Conservation (phyloP, 2,797 vertebrate species). For the Mallotus villosus region DNA sequence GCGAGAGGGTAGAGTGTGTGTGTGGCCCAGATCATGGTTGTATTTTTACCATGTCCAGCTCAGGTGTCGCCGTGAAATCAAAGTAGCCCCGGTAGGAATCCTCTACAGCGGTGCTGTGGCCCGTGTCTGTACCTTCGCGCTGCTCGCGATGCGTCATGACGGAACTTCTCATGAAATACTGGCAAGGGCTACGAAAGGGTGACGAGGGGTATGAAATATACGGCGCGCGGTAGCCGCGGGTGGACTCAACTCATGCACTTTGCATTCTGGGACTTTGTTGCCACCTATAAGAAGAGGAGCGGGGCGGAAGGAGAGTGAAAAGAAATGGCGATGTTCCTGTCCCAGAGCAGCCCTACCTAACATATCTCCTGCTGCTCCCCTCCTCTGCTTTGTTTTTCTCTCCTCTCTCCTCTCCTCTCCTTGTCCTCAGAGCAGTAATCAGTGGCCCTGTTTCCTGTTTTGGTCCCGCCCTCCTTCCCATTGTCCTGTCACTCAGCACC, state of each 20-base stretch:
- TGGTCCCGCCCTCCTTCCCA: constrained; percentile 47
- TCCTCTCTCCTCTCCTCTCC: neutral
- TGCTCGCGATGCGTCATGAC: neutral
- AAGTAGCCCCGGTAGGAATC: neutral
- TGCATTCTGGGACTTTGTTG: too few relatives aligned
- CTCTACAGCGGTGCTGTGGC: too few relatives aligned
- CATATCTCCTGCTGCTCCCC: neutral
- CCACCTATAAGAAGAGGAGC: neutral
- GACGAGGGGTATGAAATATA: neutral
- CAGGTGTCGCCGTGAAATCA: neutral
- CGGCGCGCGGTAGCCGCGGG: neutral
- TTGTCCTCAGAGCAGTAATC: neutral
- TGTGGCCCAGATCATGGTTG: neutral
- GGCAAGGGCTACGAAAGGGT: neutral
- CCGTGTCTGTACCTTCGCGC: neutral
- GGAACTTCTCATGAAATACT: neutral
- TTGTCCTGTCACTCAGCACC: constrained; percentile 57
- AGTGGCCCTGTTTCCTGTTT: constrained; percentile 54
- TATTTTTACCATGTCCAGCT: constrained; percentile 18
- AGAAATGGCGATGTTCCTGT: neutral
- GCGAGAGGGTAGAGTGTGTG: neutral
- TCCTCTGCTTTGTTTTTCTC: neutral
- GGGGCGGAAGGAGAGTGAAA: neutral
- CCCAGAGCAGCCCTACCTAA: constrained; percentile 5
- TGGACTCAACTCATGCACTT: too few relatives aligned